Evolutionary conservation across 2,888 invertebrate species (phyloP).

Genomic region (Tenthredo livida): DNA sequence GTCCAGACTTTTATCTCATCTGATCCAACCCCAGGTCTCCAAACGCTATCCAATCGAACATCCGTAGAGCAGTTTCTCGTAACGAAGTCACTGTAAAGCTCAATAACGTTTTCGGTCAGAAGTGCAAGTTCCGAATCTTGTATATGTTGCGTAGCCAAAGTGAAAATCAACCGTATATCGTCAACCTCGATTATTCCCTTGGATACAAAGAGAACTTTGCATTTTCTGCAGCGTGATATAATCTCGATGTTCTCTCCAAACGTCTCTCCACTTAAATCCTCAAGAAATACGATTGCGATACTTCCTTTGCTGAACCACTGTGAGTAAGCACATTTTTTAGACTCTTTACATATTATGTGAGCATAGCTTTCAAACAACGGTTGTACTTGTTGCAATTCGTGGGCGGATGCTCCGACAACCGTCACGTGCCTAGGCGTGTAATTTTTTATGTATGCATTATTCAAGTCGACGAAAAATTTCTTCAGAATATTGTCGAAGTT

Average conservation of each 20-base stretch:
- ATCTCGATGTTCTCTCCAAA: not conserved
- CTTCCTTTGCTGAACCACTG: constrained; percentile 14
- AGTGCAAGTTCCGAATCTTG: not conserved
- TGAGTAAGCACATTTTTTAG: not conserved
- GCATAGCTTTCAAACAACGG: constrained; percentile 7
- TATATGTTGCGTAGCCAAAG: not conserved
- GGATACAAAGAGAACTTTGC: constrained; percentile 14
- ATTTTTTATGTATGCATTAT: not conserved
- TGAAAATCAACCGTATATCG: constrained; percentile 14
- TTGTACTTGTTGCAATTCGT: not conserved
- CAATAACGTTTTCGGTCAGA: not conserved
- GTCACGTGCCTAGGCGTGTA: not conserved
- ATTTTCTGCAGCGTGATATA: constrained; percentile 6
- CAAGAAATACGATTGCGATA: constrained; percentile 24
- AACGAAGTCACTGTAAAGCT: constrained; percentile 11
- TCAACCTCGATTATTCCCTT: not conserved
- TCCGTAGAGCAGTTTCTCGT: not conserved
- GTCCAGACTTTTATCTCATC: not conserved
- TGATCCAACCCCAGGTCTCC: constrained; percentile 11
- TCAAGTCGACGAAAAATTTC: constrained; percentile 17
- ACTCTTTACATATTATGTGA: constrained; percentile 11
- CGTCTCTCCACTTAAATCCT: not conserved
- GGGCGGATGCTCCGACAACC: constrained; percentile 6
- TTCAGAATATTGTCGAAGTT: not conserved
- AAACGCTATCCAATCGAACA: not conserved